Evolutionary conservation across 2,888 invertebrate genomes (phyloP).

Genomic region (Drosophila suboccidentalis): DNA sequence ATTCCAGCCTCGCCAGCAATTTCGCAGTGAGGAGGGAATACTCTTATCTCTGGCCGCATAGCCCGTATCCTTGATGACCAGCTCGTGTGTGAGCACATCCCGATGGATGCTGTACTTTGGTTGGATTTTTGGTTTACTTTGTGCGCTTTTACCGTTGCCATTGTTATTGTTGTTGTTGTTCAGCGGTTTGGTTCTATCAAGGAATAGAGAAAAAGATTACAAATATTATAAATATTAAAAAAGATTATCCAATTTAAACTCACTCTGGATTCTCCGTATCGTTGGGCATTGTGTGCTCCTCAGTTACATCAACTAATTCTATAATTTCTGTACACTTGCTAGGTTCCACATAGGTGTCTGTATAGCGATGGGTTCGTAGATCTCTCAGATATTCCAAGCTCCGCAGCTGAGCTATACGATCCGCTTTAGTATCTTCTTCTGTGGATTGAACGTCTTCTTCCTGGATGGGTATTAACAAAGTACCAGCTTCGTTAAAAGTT

Average conservation of each 20-base stretch:
- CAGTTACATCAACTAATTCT: constrained; percentile 23
- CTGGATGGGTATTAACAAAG: constrained; percentile 51
- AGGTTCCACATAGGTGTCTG: constrained; percentile 74
- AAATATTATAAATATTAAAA: constrained; percentile 10
- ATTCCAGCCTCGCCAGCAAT: constrained; percentile 80
- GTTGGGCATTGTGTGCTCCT: constrained; percentile 67
- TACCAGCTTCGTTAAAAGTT: constrained; percentile 60
- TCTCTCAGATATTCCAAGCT: constrained; percentile 52
- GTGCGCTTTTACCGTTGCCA: constrained; percentile 47
- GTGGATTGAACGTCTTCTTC: constrained; percentile 1
- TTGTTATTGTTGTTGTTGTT: constrained; percentile 59
- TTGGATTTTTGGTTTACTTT: constrained; percentile 76
- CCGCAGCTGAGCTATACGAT: constrained; percentile 28
- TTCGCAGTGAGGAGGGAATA: constrained; percentile 77
- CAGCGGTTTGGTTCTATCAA: constrained; percentile 77
- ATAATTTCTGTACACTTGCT: constrained; percentile 15
- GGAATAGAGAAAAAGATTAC: background rate
- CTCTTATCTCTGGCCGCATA: constrained; percentile 84
- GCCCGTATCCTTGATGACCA: constrained; percentile 83
- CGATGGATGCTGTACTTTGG: constrained; percentile 83
- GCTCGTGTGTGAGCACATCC: constrained; percentile 83
- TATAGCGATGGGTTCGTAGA: constrained; percentile 62
- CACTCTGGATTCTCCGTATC: constrained; percentile 76
- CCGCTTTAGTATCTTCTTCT: constrained; percentile 7
- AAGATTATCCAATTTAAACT: constrained; percentile 35